Evolutionary conservation across 1,140 invertebrate genomes (phyloP).

Genomic region (Drosophila kepulauana): DNA sequence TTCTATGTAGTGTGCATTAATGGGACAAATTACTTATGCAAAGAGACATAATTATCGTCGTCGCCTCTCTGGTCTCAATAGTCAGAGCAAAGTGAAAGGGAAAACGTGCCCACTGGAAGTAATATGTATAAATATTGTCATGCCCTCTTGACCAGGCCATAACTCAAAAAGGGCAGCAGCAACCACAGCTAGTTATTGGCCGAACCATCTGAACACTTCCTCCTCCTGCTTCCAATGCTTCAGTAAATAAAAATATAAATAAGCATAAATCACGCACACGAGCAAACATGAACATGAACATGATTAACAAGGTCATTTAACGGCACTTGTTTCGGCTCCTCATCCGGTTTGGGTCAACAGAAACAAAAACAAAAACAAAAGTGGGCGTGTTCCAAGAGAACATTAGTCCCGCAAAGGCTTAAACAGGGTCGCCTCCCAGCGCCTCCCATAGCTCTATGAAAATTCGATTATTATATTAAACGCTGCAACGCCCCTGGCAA

Average conservation of each 20-base stretch:
- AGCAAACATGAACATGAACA: constrained; percentile 68
- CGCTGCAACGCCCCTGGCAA: constrained; percentile 40
- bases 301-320: constrained; percentile 82
- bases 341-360: constrained; percentile 27
- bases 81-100: background rate
- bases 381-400: constrained; percentile 40
- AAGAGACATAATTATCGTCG: constrained; percentile 16
- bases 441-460: constrained; percentile 30
- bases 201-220: background rate
- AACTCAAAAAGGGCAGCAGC: constrained; percentile 29
- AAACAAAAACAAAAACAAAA: constrained; percentile 43
- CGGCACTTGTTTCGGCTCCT: constrained; percentile 65
- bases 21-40: constrained; percentile 13
- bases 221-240: constrained; percentile 25
- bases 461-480: constrained; percentile 80
- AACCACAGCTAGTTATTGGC: constrained; percentile 3
- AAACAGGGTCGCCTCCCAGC: constrained; percentile 9
- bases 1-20: background rate
- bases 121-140: constrained; percentile 28
- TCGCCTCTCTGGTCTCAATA: background rate
- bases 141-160: constrained; percentile 38
- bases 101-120: constrained; percentile 17
- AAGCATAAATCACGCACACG: constrained; percentile 81
- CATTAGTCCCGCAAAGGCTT: constrained; percentile 65
- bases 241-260: constrained; percentile 82